A percentile compares a stretch with the other conserved stretches of the same genome.
Conservation (phyloP, 2,113 vertebrate species). For the Piaya cayana region DNA sequence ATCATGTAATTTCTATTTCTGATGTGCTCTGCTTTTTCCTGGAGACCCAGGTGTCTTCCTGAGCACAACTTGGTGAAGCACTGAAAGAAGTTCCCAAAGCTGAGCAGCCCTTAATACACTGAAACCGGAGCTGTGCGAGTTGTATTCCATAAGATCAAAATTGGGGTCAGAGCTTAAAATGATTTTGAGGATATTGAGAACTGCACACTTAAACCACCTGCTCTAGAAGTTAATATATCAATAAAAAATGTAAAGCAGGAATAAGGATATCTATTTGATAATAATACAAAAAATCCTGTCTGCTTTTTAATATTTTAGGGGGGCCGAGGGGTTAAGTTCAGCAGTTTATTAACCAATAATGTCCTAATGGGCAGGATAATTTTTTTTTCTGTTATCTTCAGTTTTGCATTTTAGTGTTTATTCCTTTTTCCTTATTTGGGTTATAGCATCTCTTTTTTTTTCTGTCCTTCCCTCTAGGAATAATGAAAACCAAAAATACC, state of each 20-base stretch:
- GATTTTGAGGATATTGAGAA: background rate
- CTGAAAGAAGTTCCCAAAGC: background rate
- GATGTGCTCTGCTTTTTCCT: accelerated
- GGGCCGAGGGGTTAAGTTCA: background rate
- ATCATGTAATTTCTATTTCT: background rate
- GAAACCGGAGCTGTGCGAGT: background rate
- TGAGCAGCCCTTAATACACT: accelerated
- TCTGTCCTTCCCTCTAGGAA: slow-evolving; percentile 38
- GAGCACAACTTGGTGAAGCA: background rate
- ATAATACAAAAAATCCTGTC: background rate
- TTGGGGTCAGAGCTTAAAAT: background rate
- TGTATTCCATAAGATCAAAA: background rate
- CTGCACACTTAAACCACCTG: slow-evolving; percentile 36
- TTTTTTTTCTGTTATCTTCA: background rate
- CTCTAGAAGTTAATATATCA: background rate
- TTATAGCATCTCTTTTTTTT: slow-evolving; percentile 55
- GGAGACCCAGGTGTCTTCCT: background rate
- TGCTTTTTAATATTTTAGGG: background rate
- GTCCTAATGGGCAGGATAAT: background rate
- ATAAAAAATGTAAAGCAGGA: background rate
- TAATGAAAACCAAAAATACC: slow-evolving; percentile 71
- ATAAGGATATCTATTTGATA: background rate
- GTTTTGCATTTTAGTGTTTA: slow-evolving; percentile 28
- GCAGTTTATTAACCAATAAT: background rate
- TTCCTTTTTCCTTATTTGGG: slow-evolving; percentile 41